A percentile compares a stretch with the other conserved stretches of the same genome.
Evolutionary conservation across 2,797 vertebrate species (phyloP).

Genomic region (Brotogeris chrysoptera): DNA sequence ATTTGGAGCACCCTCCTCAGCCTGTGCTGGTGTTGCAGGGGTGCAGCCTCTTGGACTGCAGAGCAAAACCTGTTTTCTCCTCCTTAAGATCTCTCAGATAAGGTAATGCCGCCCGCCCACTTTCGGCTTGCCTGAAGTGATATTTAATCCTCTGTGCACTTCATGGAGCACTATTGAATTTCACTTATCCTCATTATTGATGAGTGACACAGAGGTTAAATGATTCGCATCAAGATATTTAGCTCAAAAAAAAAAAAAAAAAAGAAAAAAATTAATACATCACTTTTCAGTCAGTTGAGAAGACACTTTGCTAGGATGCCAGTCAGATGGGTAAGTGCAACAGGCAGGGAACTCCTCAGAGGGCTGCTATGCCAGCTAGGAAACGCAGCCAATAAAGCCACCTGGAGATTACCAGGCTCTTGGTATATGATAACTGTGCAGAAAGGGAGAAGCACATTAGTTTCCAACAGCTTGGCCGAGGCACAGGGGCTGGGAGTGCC

Average conservation of each 20-base stretch:
- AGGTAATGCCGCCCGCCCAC: not conserved
- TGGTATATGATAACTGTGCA: not conserved
- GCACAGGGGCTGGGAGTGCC: not conserved
- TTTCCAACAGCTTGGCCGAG: constrained; percentile 26
- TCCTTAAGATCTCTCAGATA: constrained; percentile 24
- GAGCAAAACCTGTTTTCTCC: not conserved
- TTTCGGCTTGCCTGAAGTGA: constrained; percentile 30
- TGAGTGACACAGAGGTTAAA: constrained; percentile 63
- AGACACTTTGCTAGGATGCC: not conserved
- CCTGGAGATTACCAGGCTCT: not conserved
- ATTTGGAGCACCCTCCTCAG: not conserved
- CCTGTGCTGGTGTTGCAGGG: not conserved
- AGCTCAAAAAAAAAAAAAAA: not conserved
- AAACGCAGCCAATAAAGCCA: not conserved
- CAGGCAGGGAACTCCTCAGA: not conserved
- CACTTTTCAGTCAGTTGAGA: constrained; percentile 14
- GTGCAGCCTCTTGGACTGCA: not conserved
- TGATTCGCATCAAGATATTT: not conserved
- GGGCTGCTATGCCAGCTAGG: not conserved
- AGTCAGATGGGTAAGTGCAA: not conserved
- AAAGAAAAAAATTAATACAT: not conserved
- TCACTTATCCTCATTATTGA: constrained; percentile 65
- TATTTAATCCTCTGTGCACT: constrained; percentile 54
- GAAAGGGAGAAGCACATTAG: not conserved
- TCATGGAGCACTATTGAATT: not conserved